Base-by-base conservation (phyloP, 2,797 vertebrate genomes). In the Brachyrhaphis roseni region DNA sequence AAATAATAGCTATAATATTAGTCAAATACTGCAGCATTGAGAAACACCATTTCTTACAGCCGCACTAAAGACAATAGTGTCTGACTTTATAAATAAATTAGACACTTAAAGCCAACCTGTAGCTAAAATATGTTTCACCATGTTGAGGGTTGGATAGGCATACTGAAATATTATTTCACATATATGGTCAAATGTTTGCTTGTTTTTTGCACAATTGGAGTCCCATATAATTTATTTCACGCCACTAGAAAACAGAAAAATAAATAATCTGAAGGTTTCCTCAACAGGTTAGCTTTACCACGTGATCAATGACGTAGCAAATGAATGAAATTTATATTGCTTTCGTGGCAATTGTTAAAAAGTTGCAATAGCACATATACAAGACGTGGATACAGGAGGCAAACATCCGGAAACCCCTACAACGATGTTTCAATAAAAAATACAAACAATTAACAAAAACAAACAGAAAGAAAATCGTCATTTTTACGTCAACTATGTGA, bases 361-460 rank as follows among this genome's bases (percentile, higher is more conserved):
- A 59, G 34, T 34, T 28, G n/a, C 23, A 45, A 7, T 1, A 46
- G 8, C 70, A 74, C 39, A 46, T 41, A 10, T 10, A 46, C 43
- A 28, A 20, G 62, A 74, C 51, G 39, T 34, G 41, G 39, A 16
- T 18, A 3, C 46, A 74, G 18, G 75, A 59, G 47, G 46, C 31
- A 72, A 47, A 34, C 64, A 72, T 64, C 66, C 77, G 77, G 71
- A 12, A 20, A 75, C 6, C 64, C 64, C 20, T 79, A 85, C 93
- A 86, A 91, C 88, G 84, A 87, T 86, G 85, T 80, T 80, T 76
- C 81, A 74, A 82, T 81, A 55, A 47, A 81, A n/a, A 76, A 74
- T 72, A 73, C 10, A 59, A 13, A 72, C 43, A 74, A 59, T n/a
- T 70, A 77, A 77, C 74, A 73, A 78, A 5, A 46, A 75, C 26